Percentiles rank a stretch among this genome's conserved stretches.
These are phyloP conservation scores for Antigone vipio DNA, from an alignment of 2,113 vertebrate genomes.

Conservation along the genomic window DNA sequence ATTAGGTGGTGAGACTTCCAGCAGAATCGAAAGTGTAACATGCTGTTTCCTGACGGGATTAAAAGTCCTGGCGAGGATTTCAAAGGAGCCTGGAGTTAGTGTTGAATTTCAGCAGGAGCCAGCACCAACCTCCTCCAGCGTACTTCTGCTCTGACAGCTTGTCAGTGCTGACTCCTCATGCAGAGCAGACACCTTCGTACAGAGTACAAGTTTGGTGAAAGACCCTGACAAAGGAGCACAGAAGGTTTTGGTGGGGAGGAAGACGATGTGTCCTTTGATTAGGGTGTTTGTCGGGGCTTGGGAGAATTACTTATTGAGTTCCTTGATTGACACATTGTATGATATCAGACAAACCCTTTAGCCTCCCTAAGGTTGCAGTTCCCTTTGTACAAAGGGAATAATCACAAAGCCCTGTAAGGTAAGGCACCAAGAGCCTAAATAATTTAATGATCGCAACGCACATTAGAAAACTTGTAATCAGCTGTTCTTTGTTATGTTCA, in stretches of 20 bases:
- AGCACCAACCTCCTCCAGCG: not conserved
- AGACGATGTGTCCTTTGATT: not conserved
- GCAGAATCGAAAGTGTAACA: not conserved
- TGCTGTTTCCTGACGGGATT: conserved; percentile 35
- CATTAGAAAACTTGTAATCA: not conserved
- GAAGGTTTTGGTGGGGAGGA: not conserved
- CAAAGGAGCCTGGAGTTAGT: not conserved
- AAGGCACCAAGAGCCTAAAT: not conserved
- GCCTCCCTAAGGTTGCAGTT: not conserved
- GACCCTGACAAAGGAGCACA: not conserved
- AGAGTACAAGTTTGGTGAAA: not conserved
- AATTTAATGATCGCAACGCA: not conserved
- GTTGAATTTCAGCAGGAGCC: not conserved
- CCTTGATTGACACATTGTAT: not conserved
- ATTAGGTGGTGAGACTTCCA: not conserved
- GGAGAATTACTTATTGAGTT: not conserved
- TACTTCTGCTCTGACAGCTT: not conserved
- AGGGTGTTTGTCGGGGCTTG: not conserved
- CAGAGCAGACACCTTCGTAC: not conserved
- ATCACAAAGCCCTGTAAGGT: not conserved
- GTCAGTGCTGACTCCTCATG: not conserved
- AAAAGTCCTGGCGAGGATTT: conserved; percentile 25
- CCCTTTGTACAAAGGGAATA: not conserved
- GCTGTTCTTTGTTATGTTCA: not conserved
- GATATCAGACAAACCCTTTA: not conserved